Percentiles rank a stretch among this genome's conserved stretches.
Evolutionary conservation across 2,797 vertebrate genomes (phyloP).

Genomic region (Pitangus sulphuratus): DNA sequence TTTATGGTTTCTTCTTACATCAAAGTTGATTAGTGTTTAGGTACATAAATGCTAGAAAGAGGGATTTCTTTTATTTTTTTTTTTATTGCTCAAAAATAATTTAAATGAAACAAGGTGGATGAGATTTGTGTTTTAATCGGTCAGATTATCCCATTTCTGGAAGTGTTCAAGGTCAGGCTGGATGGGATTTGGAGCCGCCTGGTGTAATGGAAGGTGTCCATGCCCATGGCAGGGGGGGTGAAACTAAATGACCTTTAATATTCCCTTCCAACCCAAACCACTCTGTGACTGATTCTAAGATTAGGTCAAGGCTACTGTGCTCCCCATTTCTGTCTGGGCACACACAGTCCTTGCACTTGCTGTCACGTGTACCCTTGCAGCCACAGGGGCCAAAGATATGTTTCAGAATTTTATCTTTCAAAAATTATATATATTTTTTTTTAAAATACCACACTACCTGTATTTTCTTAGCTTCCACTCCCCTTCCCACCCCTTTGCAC

Average conservation of each 20-base stretch:
- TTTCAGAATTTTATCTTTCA: not conserved
- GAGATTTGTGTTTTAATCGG: not conserved
- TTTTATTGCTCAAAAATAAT: not conserved
- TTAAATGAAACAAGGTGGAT: not conserved
- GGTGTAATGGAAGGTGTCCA: not conserved
- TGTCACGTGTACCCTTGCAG: not conserved
- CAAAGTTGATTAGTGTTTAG: not conserved
- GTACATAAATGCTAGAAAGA: not conserved
- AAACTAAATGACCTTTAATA: not conserved
- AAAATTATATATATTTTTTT: not conserved
- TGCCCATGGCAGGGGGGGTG: not conserved
- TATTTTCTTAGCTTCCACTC: not conserved
- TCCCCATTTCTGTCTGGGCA: not conserved
- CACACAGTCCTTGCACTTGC: not conserved
- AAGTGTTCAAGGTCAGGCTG: not conserved
- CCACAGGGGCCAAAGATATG: rapidly evolving
- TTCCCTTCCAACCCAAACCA: not conserved
- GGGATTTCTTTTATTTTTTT: rapidly evolving
- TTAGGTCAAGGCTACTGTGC: not conserved
- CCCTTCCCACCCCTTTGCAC: not conserved
- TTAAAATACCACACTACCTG: rapidly evolving
- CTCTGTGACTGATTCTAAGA: not conserved
- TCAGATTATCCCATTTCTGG: not conserved
- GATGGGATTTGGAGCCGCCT: not conserved
- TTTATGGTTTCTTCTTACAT: not conserved